A percentile compares a stretch with the other conserved stretches of the same genome.
Evolutionary conservation across 2,888 invertebrate genomes (phyloP).

Genomic region (Deroplatys truncata): DNA sequence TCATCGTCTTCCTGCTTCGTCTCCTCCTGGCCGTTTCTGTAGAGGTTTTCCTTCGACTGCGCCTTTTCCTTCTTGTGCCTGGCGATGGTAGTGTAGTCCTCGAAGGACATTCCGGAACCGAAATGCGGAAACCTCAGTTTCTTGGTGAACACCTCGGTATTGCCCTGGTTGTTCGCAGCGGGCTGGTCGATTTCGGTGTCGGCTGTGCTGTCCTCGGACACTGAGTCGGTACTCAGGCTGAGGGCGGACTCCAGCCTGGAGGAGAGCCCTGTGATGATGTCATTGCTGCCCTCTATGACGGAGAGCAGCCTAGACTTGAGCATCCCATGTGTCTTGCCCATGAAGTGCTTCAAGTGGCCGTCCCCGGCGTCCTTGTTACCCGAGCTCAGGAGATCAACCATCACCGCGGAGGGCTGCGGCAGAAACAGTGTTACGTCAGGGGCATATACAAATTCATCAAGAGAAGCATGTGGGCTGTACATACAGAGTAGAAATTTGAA

Average conservation of each 20-base stretch:
- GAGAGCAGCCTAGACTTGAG: conserved; percentile 48
- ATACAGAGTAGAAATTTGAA: too few species aligned
- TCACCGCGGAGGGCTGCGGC: conserved; percentile 11
- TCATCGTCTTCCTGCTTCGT: background rate
- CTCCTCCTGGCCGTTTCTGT: background rate
- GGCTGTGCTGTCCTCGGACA: conserved; percentile 14
- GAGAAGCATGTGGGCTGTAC: too few species aligned
- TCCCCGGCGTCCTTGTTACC: conserved; percentile 36
- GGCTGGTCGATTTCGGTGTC: background rate
- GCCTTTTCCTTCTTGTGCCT: conserved; percentile 39
- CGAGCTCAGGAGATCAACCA: conserved; percentile 35
- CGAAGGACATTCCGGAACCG: conserved; percentile 41
- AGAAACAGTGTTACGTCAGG: background rate
- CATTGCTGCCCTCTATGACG: conserved; percentile 50
- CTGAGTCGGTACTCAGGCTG: conserved; percentile 35
- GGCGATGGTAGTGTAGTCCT: conserved; percentile 45
- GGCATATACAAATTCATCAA: too few species aligned
- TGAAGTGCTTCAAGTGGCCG: conserved; percentile 44
- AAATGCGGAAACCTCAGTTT: conserved; percentile 31
- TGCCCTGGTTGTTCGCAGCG: conserved; percentile 16
- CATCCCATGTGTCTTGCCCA: conserved; percentile 47
- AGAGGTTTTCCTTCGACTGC: background rate
- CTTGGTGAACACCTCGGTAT: conserved; percentile 16
- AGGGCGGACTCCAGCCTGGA: conserved; percentile 36
- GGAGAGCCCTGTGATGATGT: conserved; percentile 43